Evolutionary conservation across 2,113 vertebrate species (phyloP), one percentile per base, ranked within the genome.

Genomic region (Paratilapia polleni): DNA sequence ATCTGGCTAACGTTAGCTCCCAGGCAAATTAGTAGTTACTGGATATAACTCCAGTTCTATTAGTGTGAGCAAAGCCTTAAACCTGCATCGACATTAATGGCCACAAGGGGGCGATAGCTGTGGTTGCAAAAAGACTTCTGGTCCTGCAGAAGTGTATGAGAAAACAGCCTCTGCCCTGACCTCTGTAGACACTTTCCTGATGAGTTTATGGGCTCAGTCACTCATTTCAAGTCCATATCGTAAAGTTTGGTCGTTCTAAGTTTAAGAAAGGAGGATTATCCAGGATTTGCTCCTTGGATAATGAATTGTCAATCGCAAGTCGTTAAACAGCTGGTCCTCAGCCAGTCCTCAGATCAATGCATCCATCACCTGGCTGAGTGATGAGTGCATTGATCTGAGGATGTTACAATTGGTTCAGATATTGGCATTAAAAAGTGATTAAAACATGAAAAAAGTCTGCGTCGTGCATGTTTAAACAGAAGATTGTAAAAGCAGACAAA

Each of bases 151-250:
- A 6, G 22, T 43, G 8, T 0, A 24, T 22, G 1, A 36, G 14
- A 1, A n/a, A 24, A 24, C 2, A 13, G 13, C n/a, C 38, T 3
- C 38, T 0, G 14, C 38, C 26, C 2, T 17, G 34, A 36, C 34
- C 34, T 36, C 5, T 36, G 34, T 36, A 36, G 6, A 68, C 63
- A 26, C 13, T 15, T 68, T 17, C 8, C n/a, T 47, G 14, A 22
- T 66, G 24, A 26, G 63, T 19, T 47, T 6, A 68, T 47, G 9
- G 41, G 38, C 41, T 68, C 3, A 10, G 64, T 47, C 64, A 28
- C 64, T 47, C 14, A 49, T 68, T 17, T 0, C 22, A 0, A 15
- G 13, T 47, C 15, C 5, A 26, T 68, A 47, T 26, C 36, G 1
- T 11, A 26, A 47, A 66, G 43, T 26, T 66, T 13, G 8, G 41